Base-by-base conservation (phyloP, 1,140 invertebrate species). In the Drosophila virilis region DNA sequence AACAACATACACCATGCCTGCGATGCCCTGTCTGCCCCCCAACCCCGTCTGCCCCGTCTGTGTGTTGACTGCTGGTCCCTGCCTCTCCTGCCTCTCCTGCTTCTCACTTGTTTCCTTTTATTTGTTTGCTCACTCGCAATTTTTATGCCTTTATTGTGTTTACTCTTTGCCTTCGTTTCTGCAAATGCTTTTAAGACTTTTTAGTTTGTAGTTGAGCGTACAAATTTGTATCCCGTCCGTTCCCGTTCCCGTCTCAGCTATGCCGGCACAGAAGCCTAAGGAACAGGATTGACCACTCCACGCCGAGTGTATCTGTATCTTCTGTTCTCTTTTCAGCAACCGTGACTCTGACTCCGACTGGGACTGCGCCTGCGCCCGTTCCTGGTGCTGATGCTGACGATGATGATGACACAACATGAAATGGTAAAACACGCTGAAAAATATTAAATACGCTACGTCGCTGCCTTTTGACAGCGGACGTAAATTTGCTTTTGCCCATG, bases 331-430 rank as follows among this genome's bases (percentile, higher is more conserved):
- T 6, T 22, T 51, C 51, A 13, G 13, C 28, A 38, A 40, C 17
- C 22, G 13, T 12, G n/a, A 17, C 66, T 28, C 42, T n/a, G 35
- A 60, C 48, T 61, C 54, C 22, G 22, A 52, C 35, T 52, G 45
- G 22, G 77, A 33, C 59, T 68, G 51, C 46, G 48, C 45, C 59
- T 68, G 51, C 46, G 48, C 50, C 22, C 45, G 67, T 8, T 15
- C n/a, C 45, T 28, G 57, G 13, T 8, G 43, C 50, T 43, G 46
- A 10, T 46, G 40, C 55, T 77, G 86, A 78, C 72, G 80, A 84
- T 91, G 88, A 91, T 86, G 88, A 91, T 91, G 88, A 91, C 88
- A 91, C 88, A 91, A 91, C 88, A 91, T 91, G 88, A 91, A 91
- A 91, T 88, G 88, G 88, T 91, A 91, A 91, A 91, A 84, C 80